A percentile compares a stretch with the other conserved stretches of the same genome.
Evolutionary conservation across 2,797 vertebrate genomes (phyloP).

Genomic region (Scarus forsteni): DNA sequence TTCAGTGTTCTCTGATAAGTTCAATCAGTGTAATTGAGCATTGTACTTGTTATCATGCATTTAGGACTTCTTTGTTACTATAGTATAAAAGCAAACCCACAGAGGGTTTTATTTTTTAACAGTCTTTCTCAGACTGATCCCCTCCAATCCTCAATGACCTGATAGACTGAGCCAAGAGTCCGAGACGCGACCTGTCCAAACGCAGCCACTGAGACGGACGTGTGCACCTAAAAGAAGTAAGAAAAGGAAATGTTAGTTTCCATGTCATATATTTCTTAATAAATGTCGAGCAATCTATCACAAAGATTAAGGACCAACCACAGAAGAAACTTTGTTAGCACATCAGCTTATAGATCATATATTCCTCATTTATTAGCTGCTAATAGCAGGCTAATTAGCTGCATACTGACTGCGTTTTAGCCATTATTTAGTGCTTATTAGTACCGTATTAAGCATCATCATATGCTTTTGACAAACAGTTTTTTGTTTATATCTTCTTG

Average conservation of each 20-base stretch:
- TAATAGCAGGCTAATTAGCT: too few species aligned
- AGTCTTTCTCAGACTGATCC: conserved; percentile 39
- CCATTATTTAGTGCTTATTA: too few species aligned
- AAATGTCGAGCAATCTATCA: neutral
- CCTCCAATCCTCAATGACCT: conserved; percentile 83
- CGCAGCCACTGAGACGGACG: conserved; percentile 93
- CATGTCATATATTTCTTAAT: neutral
- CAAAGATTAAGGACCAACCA: neutral
- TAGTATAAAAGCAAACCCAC: conserved; percentile 12
- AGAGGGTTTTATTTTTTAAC: conserved; percentile 13
- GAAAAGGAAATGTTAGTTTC: conserved; percentile 18
- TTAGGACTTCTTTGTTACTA: conserved; percentile 14
- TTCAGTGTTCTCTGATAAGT: conserved; percentile 37
- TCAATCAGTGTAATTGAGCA: conserved; percentile 2
- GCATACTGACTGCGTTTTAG: too few species aligned
- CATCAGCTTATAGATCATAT: too few species aligned
- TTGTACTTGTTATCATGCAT: conserved; percentile 48
- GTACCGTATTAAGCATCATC: too few species aligned
- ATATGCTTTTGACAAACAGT: too few species aligned
- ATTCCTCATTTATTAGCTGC: too few species aligned
- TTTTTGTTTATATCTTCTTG: too few species aligned
- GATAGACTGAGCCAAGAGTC: conserved; percentile 89
- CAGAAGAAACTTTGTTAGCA: neutral
- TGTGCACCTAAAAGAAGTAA: conserved; percentile 65
- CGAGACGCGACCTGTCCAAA: conserved; percentile 90